Evolutionary conservation across 2,113 vertebrate genomes (phyloP).

Genomic region (Thalassoma bifasciatum): DNA sequence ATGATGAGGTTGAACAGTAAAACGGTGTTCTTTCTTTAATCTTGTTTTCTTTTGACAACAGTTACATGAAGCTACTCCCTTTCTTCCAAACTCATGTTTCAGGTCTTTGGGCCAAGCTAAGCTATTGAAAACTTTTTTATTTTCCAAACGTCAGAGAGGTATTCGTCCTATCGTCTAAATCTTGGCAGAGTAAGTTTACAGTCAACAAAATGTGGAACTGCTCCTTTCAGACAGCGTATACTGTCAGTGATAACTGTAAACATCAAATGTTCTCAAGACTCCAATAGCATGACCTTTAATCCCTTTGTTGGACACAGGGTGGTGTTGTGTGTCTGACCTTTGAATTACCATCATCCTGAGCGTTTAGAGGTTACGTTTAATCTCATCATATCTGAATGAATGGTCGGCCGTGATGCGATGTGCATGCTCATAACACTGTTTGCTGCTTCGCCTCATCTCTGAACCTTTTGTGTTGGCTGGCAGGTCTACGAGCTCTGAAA

Average conservation of each 20-base stretch:
- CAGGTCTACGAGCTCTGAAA: constrained; percentile 5
- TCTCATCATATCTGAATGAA: constrained; percentile 51
- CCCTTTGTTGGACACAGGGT: constrained; percentile 32
- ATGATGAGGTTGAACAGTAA: too few species aligned
- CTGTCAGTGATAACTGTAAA: constrained; percentile 1
- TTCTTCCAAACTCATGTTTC: too few species aligned
- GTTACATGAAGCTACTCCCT: too few species aligned
- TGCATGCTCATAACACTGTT: background rate
- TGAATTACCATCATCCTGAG: constrained; percentile 52
- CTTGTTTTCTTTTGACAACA: too few species aligned
- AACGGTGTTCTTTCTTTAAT: too few species aligned
- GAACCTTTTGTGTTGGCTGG: background rate
- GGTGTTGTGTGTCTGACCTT: constrained; percentile 57
- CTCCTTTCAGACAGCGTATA: too few species aligned
- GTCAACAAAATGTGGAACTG: too few species aligned
- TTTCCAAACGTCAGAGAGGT: too few species aligned
- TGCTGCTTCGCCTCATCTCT: background rate
- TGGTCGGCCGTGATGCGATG: constrained; percentile 12
- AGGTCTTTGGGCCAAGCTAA: too few species aligned
- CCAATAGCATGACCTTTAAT: constrained; percentile 23
- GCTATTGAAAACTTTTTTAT: too few species aligned
- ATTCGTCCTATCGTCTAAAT: too few species aligned
- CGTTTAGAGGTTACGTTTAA: constrained; percentile 48
- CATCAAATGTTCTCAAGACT: background rate
- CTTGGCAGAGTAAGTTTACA: too few species aligned